A percentile compares a stretch with the other conserved stretches of the same genome.
These are phyloP conservation scores for Odontomachus brunneus DNA, from an alignment of 1,140 invertebrate genomes.

Conservation along the genomic window DNA sequence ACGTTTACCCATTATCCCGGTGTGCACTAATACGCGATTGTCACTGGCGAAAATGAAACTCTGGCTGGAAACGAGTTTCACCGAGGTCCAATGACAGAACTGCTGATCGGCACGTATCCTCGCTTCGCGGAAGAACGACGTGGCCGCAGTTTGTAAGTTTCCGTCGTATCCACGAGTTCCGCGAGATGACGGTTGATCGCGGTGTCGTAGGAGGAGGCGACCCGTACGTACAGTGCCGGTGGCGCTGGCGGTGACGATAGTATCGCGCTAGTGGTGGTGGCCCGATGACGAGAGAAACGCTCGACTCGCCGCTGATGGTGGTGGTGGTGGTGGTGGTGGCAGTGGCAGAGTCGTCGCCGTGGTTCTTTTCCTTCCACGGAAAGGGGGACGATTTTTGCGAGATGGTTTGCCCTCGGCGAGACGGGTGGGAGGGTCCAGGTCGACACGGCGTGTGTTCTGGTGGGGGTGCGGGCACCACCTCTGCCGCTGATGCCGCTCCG, in stretches of 20 bases:
- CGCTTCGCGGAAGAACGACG: slow-evolving; percentile 73
- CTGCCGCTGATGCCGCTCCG: slow-evolving; percentile 69
- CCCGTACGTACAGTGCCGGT: slow-evolving; percentile 66
- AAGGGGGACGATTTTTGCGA: slow-evolving; percentile 87
- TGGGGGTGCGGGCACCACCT: slow-evolving; percentile 78
- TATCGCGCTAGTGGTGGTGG: slow-evolving; percentile 71
- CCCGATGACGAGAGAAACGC: slow-evolving; percentile 58
- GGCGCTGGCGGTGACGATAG: slow-evolving; percentile 72
- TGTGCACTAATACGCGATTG: slow-evolving; percentile 47
- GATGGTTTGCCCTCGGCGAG: slow-evolving; percentile 80
- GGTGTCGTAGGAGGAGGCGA: slow-evolving; percentile 69
- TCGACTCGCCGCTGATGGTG: slow-evolving; percentile 63
- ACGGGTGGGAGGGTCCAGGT: slow-evolving; percentile 82
- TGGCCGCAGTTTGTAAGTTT: slow-evolving; percentile 65
- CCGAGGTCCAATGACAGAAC: slow-evolving; percentile 1
- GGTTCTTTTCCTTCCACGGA: slow-evolving; percentile 81
- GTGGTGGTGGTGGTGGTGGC: slow-evolving; percentile 74
- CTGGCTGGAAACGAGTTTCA: not conserved
- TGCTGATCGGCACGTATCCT: not conserved
- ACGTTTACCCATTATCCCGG: not conserved
- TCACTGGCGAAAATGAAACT: not conserved
- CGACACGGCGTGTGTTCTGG: slow-evolving; percentile 75
- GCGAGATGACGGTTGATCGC: slow-evolving; percentile 74
- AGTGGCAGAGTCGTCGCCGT: slow-evolving; percentile 81
- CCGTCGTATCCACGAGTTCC: slow-evolving; percentile 68